Base-by-base conservation (phyloP, 2,797 vertebrate species). In the Anolis apletophallus region DNA sequence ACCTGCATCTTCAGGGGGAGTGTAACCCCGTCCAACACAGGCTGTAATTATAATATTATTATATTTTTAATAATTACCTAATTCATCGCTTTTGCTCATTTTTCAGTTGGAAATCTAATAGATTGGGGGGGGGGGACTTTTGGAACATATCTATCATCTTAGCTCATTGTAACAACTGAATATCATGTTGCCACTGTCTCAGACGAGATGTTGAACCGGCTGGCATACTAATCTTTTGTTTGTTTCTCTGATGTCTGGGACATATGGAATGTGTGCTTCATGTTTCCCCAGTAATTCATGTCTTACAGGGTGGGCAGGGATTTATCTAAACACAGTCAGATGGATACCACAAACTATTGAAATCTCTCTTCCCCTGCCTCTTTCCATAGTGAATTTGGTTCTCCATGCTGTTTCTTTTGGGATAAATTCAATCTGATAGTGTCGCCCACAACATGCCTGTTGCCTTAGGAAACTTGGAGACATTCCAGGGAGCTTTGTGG, bases 191-290 rank as follows among this genome's bases (percentile, higher is more conserved):
- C 81, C 57, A 0, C 23, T 81, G 84, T 50, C 2, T 81, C 36
- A 69, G 50, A 55, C 50, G 54, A 36, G 50, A 32, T 1, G 11
- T 71, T 80, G 57, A 54, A 8, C 29, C 40, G 80, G 50, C 21
- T 46, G 72, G 36, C 0, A 0, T 69, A 79, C 87, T 91, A 95
- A 95, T 88, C 83, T 85, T 90, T 85, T 88, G 1, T 80, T 83
- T 86, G 85, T 91, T 94, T 92, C 91, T 90, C 61, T 85, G 91
- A 80, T 88, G 93, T 95, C 94, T 92, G 90, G 90, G 71, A 82
- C 84, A 92, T 78, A 14, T 82, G 32, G 84, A 89, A 93, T 91
- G 91, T 76, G 34, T 85, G 77, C 90, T 92, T 95, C 92, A 88
- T 90, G 67, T 95, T 95, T 96, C 92, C 90, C 93, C 91, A 90